Evolutionary conservation across 2,797 vertebrate genomes (phyloP).

Genomic region (Catamblyrhynchus diadema): DNA sequence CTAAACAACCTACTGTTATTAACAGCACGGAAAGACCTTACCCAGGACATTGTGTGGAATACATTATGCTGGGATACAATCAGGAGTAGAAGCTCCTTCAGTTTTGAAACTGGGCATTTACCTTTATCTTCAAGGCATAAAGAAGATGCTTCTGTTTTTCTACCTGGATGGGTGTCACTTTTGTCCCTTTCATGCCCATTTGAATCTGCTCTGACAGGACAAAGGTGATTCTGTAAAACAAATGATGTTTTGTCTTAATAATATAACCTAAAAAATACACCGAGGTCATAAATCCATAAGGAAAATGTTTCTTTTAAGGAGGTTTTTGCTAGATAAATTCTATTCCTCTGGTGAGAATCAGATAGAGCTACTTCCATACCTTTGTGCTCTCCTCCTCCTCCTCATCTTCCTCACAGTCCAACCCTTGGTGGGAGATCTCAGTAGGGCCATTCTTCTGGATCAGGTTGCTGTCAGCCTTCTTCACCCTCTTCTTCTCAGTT

Average conservation of each 20-base stretch:
- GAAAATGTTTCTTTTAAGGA: not conserved
- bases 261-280: not conserved
- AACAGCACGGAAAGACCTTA: not conserved
- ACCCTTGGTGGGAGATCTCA: slow-evolving; percentile 70
- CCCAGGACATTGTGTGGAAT: not conserved
- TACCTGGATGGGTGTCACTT: not conserved
- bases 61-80: not conserved
- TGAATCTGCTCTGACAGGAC: not conserved
- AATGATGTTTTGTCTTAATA: not conserved
- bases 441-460: slow-evolving; percentile 38
- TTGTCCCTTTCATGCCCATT: not conserved
- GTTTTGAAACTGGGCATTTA: not conserved
- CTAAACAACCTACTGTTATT: not conserved
- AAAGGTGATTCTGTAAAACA: slow-evolving; percentile 28
- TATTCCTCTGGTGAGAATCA: not conserved
- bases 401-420: slow-evolving; percentile 75
- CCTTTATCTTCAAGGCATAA: not conserved
- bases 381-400: slow-evolving; percentile 12
- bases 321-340: not conserved
- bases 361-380: slow-evolving; percentile 32
- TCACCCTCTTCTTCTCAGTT: slow-evolving; percentile 83
- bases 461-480: slow-evolving; percentile 37
- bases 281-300: not conserved
- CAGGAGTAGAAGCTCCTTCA: not conserved
- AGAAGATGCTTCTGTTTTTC: not conserved